A percentile compares a stretch with the other conserved stretches of the same genome.
These are phyloP conservation scores for Masnerella sp. DNA, from an alignment of 2,888 invertebrate genomes.

Conservation along the genomic window DNA sequence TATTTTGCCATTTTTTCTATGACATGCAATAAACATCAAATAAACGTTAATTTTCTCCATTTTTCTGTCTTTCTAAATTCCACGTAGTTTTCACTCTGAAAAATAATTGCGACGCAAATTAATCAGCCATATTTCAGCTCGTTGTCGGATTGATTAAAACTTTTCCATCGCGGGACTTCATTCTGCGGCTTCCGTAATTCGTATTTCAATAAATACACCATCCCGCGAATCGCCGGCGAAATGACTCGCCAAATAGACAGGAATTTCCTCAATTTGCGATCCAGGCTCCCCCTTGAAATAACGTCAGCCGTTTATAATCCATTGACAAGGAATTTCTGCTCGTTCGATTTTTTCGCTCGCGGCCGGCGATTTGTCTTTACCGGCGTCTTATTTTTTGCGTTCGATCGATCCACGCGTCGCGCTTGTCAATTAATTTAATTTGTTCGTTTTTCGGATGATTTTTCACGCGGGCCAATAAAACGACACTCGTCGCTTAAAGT, in stretches of 20 bases:
- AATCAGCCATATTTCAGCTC: too few species aligned
- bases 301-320: slow-evolving; percentile 18
- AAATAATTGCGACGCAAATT: too few species aligned
- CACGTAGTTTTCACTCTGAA: too few species aligned
- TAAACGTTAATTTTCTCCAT: too few species aligned
- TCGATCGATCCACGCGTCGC: slow-evolving; percentile 22
- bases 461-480: slow-evolving; percentile 52
- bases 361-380: background rate
- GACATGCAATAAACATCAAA: too few species aligned
- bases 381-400: slow-evolving; percentile 9
- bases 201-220: slow-evolving; percentile 47
- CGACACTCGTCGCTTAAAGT: slow-evolving; percentile 45
- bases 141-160: slow-evolving; percentile 31
- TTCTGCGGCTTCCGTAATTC: slow-evolving; percentile 41
- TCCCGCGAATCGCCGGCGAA: slow-evolving; percentile 44
- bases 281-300: slow-evolving; percentile 30
- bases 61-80: too few species aligned
- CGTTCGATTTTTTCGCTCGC: background rate
- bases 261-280: slow-evolving; percentile 54
- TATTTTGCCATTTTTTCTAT: too few species aligned
- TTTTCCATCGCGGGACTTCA: slow-evolving; percentile 13
- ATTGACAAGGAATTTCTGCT: slow-evolving; percentile 21
- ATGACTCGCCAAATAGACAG: slow-evolving; percentile 46
- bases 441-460: slow-evolving; percentile 44
- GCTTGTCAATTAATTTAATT: slow-evolving; percentile 51